Conservation (phyloP, 1,140 invertebrate species). For the Polypedilum pembai region DNA sequence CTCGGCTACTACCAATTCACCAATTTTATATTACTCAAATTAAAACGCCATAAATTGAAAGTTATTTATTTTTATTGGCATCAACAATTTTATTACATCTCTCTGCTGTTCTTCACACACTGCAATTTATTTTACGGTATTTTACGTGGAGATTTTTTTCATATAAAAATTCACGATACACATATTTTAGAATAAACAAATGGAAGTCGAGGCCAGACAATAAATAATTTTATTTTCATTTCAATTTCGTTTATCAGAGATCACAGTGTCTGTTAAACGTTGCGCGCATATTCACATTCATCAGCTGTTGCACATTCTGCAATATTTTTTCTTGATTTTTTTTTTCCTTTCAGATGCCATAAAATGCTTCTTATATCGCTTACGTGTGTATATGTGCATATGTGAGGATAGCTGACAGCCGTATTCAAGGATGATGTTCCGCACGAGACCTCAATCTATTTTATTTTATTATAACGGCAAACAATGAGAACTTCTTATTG, state of each 20-base stretch:
- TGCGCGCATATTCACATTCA: conserved; percentile 16
- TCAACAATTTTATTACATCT: conserved; percentile 13
- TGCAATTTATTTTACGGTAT: conserved; percentile 18
- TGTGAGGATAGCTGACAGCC: background rate
- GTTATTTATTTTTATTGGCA: conserved; percentile 14
- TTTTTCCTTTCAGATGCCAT: background rate
- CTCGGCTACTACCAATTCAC: background rate
- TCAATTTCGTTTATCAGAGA: conserved; percentile 12
- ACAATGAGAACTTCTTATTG: background rate
- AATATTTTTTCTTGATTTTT: background rate
- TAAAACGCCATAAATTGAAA: conserved; percentile 19
- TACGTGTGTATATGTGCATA: background rate
- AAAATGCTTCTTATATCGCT: too few relatives aligned
- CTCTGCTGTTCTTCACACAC: background rate
- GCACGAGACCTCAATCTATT: conserved; percentile 15
- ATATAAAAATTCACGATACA: too few relatives aligned
- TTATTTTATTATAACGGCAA: background rate
- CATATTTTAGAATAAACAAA: too few relatives aligned
- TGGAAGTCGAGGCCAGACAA: background rate
- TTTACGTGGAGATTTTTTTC: conserved; percentile 4
- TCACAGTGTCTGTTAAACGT: conserved; percentile 16
- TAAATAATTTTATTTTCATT: conserved; percentile 8
- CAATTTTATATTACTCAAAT: conserved; percentile 3
- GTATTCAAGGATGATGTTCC: background rate
- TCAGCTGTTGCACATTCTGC: conserved; percentile 10